phyloP scores from a whole-genome alignment of 2,888 invertebrate species.

The Osmoderma eremita region DNA sequence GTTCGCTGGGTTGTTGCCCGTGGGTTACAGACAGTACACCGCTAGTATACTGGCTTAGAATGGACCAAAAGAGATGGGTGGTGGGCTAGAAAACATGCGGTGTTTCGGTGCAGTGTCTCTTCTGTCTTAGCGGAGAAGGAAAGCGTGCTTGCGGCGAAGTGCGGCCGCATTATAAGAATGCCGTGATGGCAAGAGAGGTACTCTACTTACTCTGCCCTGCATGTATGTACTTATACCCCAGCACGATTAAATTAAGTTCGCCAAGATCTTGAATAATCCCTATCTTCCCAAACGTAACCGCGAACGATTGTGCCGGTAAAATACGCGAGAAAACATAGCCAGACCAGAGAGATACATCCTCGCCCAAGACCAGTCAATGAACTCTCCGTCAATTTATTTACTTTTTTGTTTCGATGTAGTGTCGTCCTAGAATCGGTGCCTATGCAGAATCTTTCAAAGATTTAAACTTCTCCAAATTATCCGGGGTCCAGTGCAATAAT shows the following conservation, averaged over 20 bases:
- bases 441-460: background rate
- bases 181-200: conserved; percentile 81
- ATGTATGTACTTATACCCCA: conserved; percentile 48
- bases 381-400: conserved; percentile 37
- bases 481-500: background rate
- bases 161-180: conserved; percentile 71
- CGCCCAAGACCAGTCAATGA: conserved; percentile 40
- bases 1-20: conserved; percentile 62
- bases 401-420: conserved; percentile 28
- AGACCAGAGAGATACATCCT: conserved; percentile 11
- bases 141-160: conserved; percentile 57
- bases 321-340: conserved; percentile 9
- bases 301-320: background rate
- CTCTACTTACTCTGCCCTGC: conserved; percentile 43
- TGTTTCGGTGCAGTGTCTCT: conserved; percentile 50
- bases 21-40: conserved; percentile 58
- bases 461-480: background rate
- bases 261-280: background rate
- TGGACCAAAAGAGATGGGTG: conserved; percentile 61
- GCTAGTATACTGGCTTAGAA: conserved; percentile 59
- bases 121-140: conserved; percentile 45
- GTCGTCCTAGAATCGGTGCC: conserved; percentile 4
- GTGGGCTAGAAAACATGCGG: conserved; percentile 56
- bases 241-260: conserved; percentile 30
- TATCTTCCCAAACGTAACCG: background rate